Percentiles rank a stretch among this genome's conserved stretches.
These are phyloP conservation scores for Ectropis grisescens DNA, from an alignment of 1,140 invertebrate genomes.

Conservation along the genomic window DNA sequence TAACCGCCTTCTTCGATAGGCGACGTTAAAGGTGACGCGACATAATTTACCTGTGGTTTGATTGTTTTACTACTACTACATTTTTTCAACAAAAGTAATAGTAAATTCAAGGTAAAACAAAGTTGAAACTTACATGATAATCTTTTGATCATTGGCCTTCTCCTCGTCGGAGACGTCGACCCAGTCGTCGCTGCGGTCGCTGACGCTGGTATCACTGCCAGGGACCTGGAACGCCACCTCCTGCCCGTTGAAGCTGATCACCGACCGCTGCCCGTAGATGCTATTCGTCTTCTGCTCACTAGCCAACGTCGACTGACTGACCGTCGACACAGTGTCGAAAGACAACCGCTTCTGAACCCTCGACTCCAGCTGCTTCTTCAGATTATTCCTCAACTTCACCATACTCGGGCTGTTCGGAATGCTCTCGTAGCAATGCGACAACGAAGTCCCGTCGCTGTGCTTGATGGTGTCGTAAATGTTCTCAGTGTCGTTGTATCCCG, in stretches of 20 bases:
- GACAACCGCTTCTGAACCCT: conserved; percentile 49
- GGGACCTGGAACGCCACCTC: conserved; percentile 61
- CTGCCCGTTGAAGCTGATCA: conserved; percentile 68
- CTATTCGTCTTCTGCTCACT: conserved; percentile 78
- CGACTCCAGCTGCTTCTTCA: conserved; percentile 39
- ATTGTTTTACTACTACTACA: no score
- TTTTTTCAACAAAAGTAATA: no score
- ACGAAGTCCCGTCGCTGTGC: conserved; percentile 50
- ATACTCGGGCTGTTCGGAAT: conserved; percentile 66
- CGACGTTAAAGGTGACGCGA: no score
- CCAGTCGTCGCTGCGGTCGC: conserved; percentile 76
- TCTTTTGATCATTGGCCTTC: conserved; percentile 56
- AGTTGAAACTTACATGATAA: conserved; percentile 66
- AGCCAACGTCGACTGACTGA: conserved; percentile 72
- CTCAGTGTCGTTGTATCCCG: conserved; percentile 58
- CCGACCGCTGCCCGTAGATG: conserved; percentile 72
- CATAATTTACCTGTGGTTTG: no score
- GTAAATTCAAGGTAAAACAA: no score
- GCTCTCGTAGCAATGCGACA: conserved; percentile 73
- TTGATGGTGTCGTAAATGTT: conserved; percentile 75
- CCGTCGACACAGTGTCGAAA: conserved; percentile 61
- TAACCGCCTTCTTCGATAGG: no score
- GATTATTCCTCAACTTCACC: conserved; percentile 48
- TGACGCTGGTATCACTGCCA: conserved; percentile 62
- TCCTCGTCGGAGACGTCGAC: conserved; percentile 74